Percentiles rank a stretch among this genome's conserved stretches.
Conservation (phyloP, 2,888 invertebrate species). For the Cheilosia pagana region DNA sequence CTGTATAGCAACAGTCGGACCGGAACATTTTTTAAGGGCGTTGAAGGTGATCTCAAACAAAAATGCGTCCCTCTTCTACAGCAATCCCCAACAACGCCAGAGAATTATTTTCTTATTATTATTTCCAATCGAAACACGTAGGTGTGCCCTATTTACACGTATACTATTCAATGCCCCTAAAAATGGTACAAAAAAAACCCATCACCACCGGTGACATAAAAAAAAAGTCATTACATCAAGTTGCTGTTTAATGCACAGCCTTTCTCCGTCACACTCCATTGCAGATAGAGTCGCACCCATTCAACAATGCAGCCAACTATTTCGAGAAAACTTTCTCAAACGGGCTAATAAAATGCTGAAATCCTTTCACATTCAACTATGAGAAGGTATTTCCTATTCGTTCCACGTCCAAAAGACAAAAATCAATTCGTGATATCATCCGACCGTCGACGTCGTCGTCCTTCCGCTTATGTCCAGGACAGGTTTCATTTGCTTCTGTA, state of each 20-base stretch:
- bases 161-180: slow-evolving; percentile 32
- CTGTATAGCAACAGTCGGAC: too few relatives aligned
- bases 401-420: slow-evolving; percentile 66
- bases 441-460: slow-evolving; percentile 39
- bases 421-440: slow-evolving; percentile 74
- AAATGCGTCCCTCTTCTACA: not conserved
- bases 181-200: not conserved
- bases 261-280: not conserved
- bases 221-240: slow-evolving; percentile 64
- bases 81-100: not conserved
- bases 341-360: slow-evolving; percentile 73
- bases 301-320: slow-evolving; percentile 62
- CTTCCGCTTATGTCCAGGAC: slow-evolving; percentile 42
- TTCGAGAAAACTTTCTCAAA: slow-evolving; percentile 69
- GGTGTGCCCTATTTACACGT: slow-evolving; percentile 46
- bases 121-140: slow-evolving; percentile 13
- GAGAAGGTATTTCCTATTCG: slow-evolving; percentile 68
- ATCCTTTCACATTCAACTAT: slow-evolving; percentile 70
- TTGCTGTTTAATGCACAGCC: slow-evolving; percentile 40
- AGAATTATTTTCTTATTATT: not conserved
- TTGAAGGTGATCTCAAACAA: too few relatives aligned
- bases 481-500: slow-evolving; percentile 65
- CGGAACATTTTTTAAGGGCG: too few relatives aligned
- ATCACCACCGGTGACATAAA: slow-evolving; percentile 41
- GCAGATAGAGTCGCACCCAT: slow-evolving; percentile 31